Evolutionary conservation across 2,113 vertebrate genomes (phyloP).

Genomic region (Strix uralensis): DNA sequence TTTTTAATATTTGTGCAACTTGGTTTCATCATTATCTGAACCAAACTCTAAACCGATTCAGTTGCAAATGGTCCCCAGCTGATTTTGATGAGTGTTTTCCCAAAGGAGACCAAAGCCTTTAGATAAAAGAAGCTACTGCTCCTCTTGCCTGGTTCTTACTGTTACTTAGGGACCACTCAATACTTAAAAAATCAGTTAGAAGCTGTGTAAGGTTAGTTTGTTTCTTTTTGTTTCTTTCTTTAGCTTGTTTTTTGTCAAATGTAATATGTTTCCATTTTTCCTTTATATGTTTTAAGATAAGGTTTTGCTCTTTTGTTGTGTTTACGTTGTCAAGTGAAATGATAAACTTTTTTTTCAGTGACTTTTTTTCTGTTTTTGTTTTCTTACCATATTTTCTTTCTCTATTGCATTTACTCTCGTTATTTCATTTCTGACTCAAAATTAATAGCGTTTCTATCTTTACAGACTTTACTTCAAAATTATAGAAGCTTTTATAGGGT

Average conservation of each 20-base stretch:
- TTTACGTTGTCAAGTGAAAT: background rate
- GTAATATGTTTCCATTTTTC: background rate
- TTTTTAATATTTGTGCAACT: background rate
- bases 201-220: background rate
- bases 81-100: background rate
- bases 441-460: background rate
- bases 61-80: background rate
- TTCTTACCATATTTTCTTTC: background rate
- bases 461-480: background rate
- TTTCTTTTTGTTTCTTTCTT: background rate
- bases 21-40: background rate
- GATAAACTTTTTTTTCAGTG: background rate
- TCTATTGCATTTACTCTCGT: accelerated
- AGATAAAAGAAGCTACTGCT: background rate
- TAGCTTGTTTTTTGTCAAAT: background rate
- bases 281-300: background rate
- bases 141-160: background rate
- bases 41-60: background rate
- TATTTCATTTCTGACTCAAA: background rate
- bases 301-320: background rate
- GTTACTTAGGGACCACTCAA: background rate
- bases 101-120: background rate
- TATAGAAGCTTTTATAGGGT: background rate
- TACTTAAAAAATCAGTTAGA: background rate
- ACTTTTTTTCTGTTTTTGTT: background rate